A percentile compares a stretch with the other conserved stretches of the same genome.
Conservation (phyloP, 1,140 invertebrate genomes). For the Parapsyche elsis region DNA sequence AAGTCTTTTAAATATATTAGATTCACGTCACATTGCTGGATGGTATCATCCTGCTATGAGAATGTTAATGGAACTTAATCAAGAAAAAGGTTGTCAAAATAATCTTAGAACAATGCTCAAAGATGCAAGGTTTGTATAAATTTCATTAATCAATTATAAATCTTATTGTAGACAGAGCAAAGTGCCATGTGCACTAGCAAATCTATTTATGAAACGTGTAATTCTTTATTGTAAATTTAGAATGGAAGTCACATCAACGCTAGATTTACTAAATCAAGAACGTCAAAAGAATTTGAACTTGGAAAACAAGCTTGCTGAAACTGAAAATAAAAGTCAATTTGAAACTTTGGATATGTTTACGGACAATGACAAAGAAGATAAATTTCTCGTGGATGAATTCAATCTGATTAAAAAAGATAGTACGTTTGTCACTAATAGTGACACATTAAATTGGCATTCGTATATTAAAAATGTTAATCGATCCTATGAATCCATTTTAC, state of each 20-base stretch:
- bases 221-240: constrained; percentile 53
- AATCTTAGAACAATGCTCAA: constrained; percentile 61
- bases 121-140: constrained; percentile 61
- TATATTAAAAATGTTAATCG: constrained; percentile 58
- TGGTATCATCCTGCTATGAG: constrained; percentile 83
- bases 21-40: constrained; percentile 75
- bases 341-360: neutral
- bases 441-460: neutral
- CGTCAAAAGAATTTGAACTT: constrained; percentile 60
- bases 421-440: neutral
- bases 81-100: constrained; percentile 63
- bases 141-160: neutral
- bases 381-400: neutral
- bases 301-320: constrained; percentile 60
- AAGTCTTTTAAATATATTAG: constrained; percentile 72
- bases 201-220: too few relatives aligned
- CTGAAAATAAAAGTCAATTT: constrained; percentile 49
- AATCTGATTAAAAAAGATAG: neutral
- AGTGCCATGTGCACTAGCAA: too few relatives aligned
- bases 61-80: constrained; percentile 74
- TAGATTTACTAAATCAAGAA: constrained; percentile 61
- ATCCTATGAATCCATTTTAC: constrained; percentile 39
- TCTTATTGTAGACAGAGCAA: neutral
- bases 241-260: constrained; percentile 63
- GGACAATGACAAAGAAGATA: neutral